Conservation (phyloP, 2,888 invertebrate species). For the Agelastica alni region DNA sequence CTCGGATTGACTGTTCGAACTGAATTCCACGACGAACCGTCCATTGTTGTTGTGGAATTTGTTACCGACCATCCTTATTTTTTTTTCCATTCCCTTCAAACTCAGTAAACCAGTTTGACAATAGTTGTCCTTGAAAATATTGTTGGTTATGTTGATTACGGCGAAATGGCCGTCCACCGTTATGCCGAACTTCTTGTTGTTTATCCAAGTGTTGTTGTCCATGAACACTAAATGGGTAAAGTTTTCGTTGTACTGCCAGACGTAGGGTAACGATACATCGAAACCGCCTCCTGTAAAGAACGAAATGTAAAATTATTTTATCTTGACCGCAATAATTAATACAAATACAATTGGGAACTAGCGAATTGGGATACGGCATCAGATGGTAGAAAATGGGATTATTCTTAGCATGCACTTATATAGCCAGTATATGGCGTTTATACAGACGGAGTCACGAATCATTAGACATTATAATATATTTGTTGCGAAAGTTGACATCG, state of each 20-base stretch:
- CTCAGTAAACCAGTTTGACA: conserved; percentile 82
- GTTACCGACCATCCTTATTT: conserved; percentile 82
- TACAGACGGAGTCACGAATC: too few species aligned
- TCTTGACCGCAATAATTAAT: too few species aligned
- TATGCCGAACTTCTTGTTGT: conserved; percentile 83
- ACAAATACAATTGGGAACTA: too few species aligned
- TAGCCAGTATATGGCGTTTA: too few species aligned
- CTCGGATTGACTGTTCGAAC: conserved; percentile 90
- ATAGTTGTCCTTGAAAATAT: conserved; percentile 80
- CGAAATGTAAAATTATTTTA: too few species aligned
- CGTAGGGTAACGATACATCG: conserved; percentile 87
- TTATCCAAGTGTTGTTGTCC: conserved; percentile 84
- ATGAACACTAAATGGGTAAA: conserved; percentile 89
- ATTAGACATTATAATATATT: too few species aligned
- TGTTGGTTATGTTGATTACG: conserved; percentile 82
- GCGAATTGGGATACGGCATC: too few species aligned
- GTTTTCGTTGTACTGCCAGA: conserved; percentile 94
- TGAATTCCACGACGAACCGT: conserved; percentile 82
- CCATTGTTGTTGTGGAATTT: conserved; percentile 79
- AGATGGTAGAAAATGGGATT: too few species aligned
- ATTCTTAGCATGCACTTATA: too few species aligned
- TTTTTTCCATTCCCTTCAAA: conserved; percentile 95
- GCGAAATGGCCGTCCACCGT: conserved; percentile 93
- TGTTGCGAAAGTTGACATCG: too few species aligned
- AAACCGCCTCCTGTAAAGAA: conserved; percentile 74